Evolutionary conservation across 2,797 vertebrate genomes (phyloP).

Genomic region (Australoheros facetus): DNA sequence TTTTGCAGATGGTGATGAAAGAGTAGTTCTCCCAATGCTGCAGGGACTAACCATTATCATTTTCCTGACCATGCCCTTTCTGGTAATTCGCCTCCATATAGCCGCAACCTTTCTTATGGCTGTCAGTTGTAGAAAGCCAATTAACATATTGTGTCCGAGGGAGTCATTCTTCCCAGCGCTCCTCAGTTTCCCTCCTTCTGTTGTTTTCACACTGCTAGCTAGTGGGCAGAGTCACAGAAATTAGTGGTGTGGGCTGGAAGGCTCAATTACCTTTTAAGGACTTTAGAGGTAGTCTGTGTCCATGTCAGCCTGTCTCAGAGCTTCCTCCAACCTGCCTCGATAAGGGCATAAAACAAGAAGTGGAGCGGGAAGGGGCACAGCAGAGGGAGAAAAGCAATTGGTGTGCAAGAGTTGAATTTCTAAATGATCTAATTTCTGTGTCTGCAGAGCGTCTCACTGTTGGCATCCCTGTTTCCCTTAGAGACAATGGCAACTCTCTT

Average conservation of each 20-base stretch:
- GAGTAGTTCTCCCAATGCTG: conserved; percentile 32
- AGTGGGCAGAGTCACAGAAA: conserved; percentile 77
- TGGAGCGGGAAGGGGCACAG: conserved; percentile 2
- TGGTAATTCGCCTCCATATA: conserved; percentile 65
- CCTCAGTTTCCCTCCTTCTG: conserved; percentile 52
- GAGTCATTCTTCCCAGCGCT: conserved; percentile 68
- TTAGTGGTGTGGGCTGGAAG: conserved; percentile 80
- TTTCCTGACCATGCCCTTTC: conserved; percentile 73
- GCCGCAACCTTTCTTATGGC: conserved; percentile 75
- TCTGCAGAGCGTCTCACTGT: conserved; percentile 63
- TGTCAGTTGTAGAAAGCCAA: conserved; percentile 78
- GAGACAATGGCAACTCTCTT: conserved; percentile 68
- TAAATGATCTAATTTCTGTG: conserved; percentile 75
- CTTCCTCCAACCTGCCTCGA: conserved; percentile 62
- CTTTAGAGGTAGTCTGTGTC: conserved; percentile 73
- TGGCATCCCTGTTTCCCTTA: conserved; percentile 62
- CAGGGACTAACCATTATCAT: conserved; percentile 66
- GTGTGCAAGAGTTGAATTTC: conserved; percentile 70
- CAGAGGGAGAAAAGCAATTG: conserved; percentile 56
- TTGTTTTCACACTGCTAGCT: conserved; percentile 76
- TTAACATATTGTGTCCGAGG: conserved; percentile 82
- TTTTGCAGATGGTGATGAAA: conserved; percentile 54
- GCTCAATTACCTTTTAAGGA: conserved; percentile 83
- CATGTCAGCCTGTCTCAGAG: conserved; percentile 68
- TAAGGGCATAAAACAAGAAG: conserved; percentile 61